These are phyloP conservation scores for Thunnus thynnus DNA, from an alignment of 2,113 vertebrate genomes.

Conservation along the genomic window DNA sequence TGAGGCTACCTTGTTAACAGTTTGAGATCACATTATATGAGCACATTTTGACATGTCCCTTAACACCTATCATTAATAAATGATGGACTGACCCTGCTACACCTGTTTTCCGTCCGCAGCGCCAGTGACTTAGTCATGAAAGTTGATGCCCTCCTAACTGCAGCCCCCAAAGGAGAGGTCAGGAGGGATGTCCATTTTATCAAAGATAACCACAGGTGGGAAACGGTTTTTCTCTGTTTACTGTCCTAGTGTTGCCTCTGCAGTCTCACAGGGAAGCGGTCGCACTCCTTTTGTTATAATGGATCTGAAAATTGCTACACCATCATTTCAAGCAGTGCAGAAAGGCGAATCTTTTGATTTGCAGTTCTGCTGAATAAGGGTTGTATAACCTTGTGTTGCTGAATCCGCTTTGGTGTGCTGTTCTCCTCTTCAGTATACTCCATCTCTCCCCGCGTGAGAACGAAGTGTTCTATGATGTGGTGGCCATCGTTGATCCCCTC, in stretches of 20 bases:
- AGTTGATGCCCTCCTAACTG: slow-evolving; percentile 90
- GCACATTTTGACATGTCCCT: slow-evolving; percentile 28
- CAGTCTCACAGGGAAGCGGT: slow-evolving; percentile 1
- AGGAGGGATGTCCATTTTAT: slow-evolving; percentile 87
- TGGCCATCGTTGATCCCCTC: slow-evolving; percentile 93
- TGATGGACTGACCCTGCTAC: slow-evolving; percentile 36
- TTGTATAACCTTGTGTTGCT: slow-evolving; percentile 44
- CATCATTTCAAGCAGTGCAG: slow-evolving; percentile 35
- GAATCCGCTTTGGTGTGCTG: slow-evolving; percentile 73
- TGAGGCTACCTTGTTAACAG: slow-evolving; percentile 32
- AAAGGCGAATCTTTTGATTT: slow-evolving; percentile 43
- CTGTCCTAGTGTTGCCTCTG: slow-evolving; percentile 6
- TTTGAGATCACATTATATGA: slow-evolving; percentile 23
- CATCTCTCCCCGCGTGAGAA: slow-evolving; percentile 86
- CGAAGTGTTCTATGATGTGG: slow-evolving; percentile 90
- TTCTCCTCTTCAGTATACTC: slow-evolving; percentile 86
- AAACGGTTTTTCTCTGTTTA: not conserved
- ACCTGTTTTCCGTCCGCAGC: slow-evolving; percentile 73
- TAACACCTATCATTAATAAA: slow-evolving; percentile 40
- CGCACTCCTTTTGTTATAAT: slow-evolving; percentile 35
- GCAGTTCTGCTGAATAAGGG: slow-evolving; percentile 52
- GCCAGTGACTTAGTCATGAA: slow-evolving; percentile 95
- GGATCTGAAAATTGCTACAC: slow-evolving; percentile 39
- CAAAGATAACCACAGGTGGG: slow-evolving; percentile 91
- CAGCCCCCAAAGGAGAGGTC: slow-evolving; percentile 86